Conservation (phyloP, 1,140 invertebrate species). For the Bombyx mandarina region DNA sequence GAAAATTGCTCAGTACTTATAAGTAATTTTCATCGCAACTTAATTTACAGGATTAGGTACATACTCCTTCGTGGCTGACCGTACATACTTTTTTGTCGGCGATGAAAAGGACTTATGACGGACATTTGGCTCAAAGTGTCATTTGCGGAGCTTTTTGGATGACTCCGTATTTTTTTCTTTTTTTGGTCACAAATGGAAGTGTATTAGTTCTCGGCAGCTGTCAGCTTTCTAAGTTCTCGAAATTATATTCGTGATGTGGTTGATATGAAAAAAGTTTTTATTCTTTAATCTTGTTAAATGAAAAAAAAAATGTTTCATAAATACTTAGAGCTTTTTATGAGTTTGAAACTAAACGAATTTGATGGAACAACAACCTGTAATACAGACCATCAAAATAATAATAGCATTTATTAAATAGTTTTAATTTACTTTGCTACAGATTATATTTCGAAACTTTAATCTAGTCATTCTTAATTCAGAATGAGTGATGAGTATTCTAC, state of each 20-base stretch:
- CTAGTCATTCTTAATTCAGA: not conserved
- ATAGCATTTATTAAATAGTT: too few species aligned
- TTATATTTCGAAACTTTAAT: not conserved
- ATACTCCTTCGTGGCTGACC: too few species aligned
- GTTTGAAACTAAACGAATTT: too few species aligned
- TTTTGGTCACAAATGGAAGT: constrained; percentile 1
- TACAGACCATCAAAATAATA: too few species aligned
- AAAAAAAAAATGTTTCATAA: not conserved
- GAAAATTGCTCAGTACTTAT: too few species aligned
- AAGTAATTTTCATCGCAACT: too few species aligned
- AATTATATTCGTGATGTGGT: not conserved
- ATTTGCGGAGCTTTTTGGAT: constrained; percentile 2
- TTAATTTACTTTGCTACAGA: not conserved
- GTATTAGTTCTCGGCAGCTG: constrained; percentile 2
- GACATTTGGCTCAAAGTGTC: constrained; percentile 3
- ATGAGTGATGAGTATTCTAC: not conserved
- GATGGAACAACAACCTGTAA: too few species aligned
- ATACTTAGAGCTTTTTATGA: not conserved
- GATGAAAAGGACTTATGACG: constrained; percentile 3
- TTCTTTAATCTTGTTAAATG: not conserved
- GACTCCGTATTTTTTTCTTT: constrained; percentile 4
- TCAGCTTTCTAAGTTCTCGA: not conserved
- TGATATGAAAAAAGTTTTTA: constrained; percentile 3
- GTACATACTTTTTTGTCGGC: not conserved
- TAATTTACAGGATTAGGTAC: too few species aligned